phyloP scores from a whole-genome alignment of 2,797 vertebrate genomes.

The Triplophysa yarkandensis region DNA sequence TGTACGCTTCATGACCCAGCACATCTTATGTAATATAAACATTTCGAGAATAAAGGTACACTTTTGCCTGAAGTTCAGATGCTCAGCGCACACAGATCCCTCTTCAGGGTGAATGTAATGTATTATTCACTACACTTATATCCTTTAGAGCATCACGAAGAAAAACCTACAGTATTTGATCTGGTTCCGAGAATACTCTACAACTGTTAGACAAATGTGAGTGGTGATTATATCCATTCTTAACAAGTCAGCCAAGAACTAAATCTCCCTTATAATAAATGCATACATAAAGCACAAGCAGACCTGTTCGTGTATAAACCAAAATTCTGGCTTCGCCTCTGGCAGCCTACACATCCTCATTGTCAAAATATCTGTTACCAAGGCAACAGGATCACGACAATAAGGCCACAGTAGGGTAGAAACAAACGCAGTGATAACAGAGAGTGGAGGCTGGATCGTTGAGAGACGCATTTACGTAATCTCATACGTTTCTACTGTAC shows the following conservation, averaged over 20 bases:
- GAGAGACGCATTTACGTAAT: slow-evolving; percentile 72
- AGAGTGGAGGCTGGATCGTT: slow-evolving; percentile 64
- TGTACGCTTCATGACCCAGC: slow-evolving; percentile 56
- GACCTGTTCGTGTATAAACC: slow-evolving; percentile 69
- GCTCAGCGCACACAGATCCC: slow-evolving; percentile 53
- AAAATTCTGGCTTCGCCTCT: slow-evolving; percentile 68
- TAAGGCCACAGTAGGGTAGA: slow-evolving; percentile 72
- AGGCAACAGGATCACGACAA: slow-evolving; percentile 79
- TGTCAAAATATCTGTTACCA: slow-evolving; percentile 79
- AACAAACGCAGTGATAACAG: slow-evolving; percentile 63
- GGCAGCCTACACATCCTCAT: slow-evolving; percentile 76
- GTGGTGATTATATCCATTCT: slow-evolving; percentile 55
- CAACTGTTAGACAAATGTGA: slow-evolving; percentile 32
- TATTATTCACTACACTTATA: slow-evolving; percentile 68
- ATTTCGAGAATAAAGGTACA: slow-evolving; percentile 54
- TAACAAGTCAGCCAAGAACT: slow-evolving; percentile 52
- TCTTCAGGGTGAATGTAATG: slow-evolving; percentile 65
- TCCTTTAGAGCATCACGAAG: slow-evolving; percentile 54
- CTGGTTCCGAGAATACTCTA: slow-evolving; percentile 51
- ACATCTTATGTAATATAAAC: slow-evolving; percentile 63
- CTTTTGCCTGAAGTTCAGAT: slow-evolving; percentile 61
- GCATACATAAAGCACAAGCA: slow-evolving; percentile 55
- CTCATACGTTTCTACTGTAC: slow-evolving; percentile 72
- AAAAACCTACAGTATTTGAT: slow-evolving; percentile 53
- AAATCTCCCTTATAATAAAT: slow-evolving; percentile 9